Evolutionary conservation across 37 sponge, comb jelly and placozoan genomes (phyloP), one percentile per base, ranked within the genome.

Genomic region (Tethya wilhelma): DNA sequence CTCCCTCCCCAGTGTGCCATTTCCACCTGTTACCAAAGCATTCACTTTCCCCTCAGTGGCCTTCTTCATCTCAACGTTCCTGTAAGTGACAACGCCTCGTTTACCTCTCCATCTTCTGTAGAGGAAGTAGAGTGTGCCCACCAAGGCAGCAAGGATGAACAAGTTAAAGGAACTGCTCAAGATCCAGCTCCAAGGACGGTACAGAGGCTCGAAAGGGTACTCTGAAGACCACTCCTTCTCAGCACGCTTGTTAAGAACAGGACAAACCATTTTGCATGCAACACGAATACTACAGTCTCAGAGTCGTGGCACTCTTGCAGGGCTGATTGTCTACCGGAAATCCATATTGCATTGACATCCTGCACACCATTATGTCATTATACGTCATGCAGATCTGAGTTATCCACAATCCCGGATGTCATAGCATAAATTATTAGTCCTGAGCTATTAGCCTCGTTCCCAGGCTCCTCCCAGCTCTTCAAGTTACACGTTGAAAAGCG

Each of bases 131-230:
- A 34, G 14, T n/a, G 67, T 14, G 23, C 64, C 63, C 14, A 75
- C 59, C 4, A 87, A 70, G 30, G 59, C 34, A 34, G 65, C 70
- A 11, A 87, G 62, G 17, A 92, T 9, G 53, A 84, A 38, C 25
- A 92, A 1, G 71, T 92, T 92, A 23, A n/a, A 38, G 60, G 79
- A 74, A 28, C 80, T 74, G 56, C 84, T 83, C 44, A 92, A 64
- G 4, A 67, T n/a, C 92, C 92, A 92, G 66, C 92, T 92, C 88
- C 87, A 87, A 1, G 92, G 92, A 0, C 92, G 84, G 66, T 92
- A 87, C 41, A 92, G 71, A 0, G 60, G 4, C 84, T 92, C 76
- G 57, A 78, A 87, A 0, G 88, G 88, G 42, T 83, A 79, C 33
- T 92, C 84, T 5, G 60, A 29, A 1, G 78, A 53, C 22, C 53